Base-by-base conservation (phyloP, 2,888 invertebrate genomes). In the Stegana nigrithorax region DNA sequence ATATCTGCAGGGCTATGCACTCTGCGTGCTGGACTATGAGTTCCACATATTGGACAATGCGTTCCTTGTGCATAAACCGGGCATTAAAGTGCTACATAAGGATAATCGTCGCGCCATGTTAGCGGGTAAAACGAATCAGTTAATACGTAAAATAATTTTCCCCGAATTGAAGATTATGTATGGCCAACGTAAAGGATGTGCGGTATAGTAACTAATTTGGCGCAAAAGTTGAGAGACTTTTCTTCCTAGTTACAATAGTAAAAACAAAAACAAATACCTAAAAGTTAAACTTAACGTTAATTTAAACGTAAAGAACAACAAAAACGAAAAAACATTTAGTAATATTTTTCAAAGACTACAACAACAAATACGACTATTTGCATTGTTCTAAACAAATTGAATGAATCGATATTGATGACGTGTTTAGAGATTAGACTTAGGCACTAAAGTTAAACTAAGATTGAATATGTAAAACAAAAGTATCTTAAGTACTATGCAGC, bases 1-100 rank as follows among this genome's bases (percentile, higher is more conserved):
- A 29, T 60, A 3, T 14, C 36, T 29, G 53, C 39, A 96, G 95
- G 96, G 95, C 71, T 96, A 95, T 86, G 90, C 93, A 61, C 89
- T 96, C 67, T 96, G 96, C 86, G 93, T 95, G 26, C 88, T 94
- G 83, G 93, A 96, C 85, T 96, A 96, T 86, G 95, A 96, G 82
- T 96, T 96, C 84, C 92, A 95, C 86, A 95, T 96, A 75, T 86
- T 96, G 81, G 94, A 96, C 87, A 95, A 96, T 86, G 95, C 94
- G n/a, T 96, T 96, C 86, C 88, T 96, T 64, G 93, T 93, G 57
- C 96, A 96, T 86, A 93, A 94, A 74, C 96, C 96, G 0, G 96
- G 96, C 56, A 96, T 96, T 73, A 96, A 96, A 84, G 88, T 91
- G 58, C 91, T 91, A 85, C 92, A 91, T 80, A 92, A 91, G 82